phyloP scores from a whole-genome alignment of 2,113 vertebrate genomes.

The Ornithorhynchus anatinus region DNA sequence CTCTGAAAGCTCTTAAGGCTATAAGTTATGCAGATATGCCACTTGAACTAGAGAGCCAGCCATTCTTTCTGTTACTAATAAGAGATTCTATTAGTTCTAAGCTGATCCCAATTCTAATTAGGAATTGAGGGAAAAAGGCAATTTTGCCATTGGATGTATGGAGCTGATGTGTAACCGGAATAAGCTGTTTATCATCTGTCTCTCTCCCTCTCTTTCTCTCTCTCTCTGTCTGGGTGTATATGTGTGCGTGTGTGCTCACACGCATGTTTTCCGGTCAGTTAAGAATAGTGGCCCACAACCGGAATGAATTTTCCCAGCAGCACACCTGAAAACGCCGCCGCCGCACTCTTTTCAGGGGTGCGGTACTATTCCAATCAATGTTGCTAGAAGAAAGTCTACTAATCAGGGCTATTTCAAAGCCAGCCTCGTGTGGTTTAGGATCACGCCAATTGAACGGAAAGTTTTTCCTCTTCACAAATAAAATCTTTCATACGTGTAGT shows the following conservation, averaged over 20 bases:
- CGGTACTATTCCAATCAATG: slow-evolving; percentile 9
- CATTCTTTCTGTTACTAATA: slow-evolving; percentile 77
- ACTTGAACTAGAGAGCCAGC: slow-evolving; percentile 79
- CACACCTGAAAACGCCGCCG: slow-evolving; percentile 1
- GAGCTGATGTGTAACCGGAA: slow-evolving; percentile 55
- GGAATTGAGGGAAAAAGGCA: slow-evolving; percentile 75
- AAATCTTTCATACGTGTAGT: slow-evolving; percentile 62
- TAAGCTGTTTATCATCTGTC: slow-evolving; percentile 53
- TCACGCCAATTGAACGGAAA: slow-evolving; percentile 62
- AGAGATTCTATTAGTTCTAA: slow-evolving; percentile 78
- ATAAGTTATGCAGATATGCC: slow-evolving; percentile 81
- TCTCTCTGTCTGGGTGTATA: too few relatives aligned
- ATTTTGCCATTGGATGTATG: slow-evolving; percentile 65
- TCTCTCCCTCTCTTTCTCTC: too few relatives aligned
- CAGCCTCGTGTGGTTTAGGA: slow-evolving; percentile 49
- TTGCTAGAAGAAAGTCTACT: slow-evolving; percentile 43
- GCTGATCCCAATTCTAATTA: slow-evolving; percentile 78
- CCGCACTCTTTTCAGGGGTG: neutral
- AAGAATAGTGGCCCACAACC: slow-evolving; percentile 62
- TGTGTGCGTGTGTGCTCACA: too few relatives aligned
- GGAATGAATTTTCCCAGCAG: slow-evolving; percentile 64
- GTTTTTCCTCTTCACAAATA: slow-evolving; percentile 70
- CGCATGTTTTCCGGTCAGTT: slow-evolving; percentile 48
- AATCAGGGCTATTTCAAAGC: slow-evolving; percentile 57
- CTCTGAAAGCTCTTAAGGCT: slow-evolving; percentile 78